Conservation (phyloP, 2,888 invertebrate genomes). For the Ctena decussata region DNA sequence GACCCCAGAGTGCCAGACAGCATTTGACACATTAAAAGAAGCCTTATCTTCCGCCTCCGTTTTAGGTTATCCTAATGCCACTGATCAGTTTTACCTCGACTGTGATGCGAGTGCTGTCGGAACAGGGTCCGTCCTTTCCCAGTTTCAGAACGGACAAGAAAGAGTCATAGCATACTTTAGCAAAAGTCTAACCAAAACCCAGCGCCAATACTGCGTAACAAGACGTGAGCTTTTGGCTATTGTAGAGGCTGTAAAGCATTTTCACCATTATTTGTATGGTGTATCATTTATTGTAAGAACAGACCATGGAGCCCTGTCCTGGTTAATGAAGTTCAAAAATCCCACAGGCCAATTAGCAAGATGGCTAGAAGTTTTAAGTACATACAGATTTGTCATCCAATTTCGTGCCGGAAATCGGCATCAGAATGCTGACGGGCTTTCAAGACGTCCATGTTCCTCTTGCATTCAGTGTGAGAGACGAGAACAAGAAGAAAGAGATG, state of each 20-base stretch:
- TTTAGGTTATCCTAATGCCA: slow-evolving; percentile 30
- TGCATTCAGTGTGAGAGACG: slow-evolving; percentile 26
- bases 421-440: slow-evolving; percentile 31
- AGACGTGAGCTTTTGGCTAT: slow-evolving; percentile 58
- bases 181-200: slow-evolving; percentile 31
- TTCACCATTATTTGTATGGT: slow-evolving; percentile 63
- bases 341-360: slow-evolving; percentile 33
- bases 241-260: slow-evolving; percentile 41
- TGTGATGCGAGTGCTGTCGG: slow-evolving; percentile 51
- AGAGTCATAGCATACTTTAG: slow-evolving; percentile 51
- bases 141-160: slow-evolving; percentile 38
- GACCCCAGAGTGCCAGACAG: neutral
- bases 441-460: slow-evolving; percentile 27
- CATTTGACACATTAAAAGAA: slow-evolving; percentile 14
- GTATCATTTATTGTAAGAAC: slow-evolving; percentile 30
- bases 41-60: slow-evolving; percentile 18
- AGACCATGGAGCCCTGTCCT: slow-evolving; percentile 59
- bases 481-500: neutral
- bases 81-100: slow-evolving; percentile 39
- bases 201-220: slow-evolving; percentile 53
- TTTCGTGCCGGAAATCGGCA: slow-evolving; percentile 17
- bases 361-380: slow-evolving; percentile 25
- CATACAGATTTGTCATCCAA: slow-evolving; percentile 32
- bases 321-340: slow-evolving; percentile 50
- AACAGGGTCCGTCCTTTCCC: slow-evolving; percentile 40